Evolutionary conservation across 2,888 invertebrate genomes (phyloP), one percentile per base, ranked within the genome.

Genomic region (Sycophila texana): DNA sequence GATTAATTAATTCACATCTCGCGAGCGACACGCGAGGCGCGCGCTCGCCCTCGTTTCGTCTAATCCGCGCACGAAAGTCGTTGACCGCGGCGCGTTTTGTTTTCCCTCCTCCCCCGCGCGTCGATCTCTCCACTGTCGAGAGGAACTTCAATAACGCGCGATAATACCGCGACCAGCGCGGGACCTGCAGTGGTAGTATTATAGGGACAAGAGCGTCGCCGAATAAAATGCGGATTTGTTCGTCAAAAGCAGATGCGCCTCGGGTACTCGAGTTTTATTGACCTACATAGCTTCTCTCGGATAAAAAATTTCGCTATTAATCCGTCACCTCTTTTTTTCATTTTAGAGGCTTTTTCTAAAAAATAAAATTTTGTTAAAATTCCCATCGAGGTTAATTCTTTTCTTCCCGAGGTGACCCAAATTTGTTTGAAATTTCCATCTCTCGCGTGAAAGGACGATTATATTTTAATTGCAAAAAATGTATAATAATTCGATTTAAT

Each of bases 1-100:
- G 30, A 58, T 71, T 65, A 79, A 79, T 74, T 74, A 79, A 79
- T 79, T 74, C 70, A 49, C 51, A 67, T 66, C 57, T 57, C 51
- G n/a, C 39, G 53, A 4, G 39, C 16, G 53, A 61, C 49, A 47
- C 53, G 18, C 55, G 47, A 39, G 53, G 26, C 26, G 63, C 26
- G 63, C 22, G 14, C 26, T 26, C 49, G 61, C 30, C 47, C 60
- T 4, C 53, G 30, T 70, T 60, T 51, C 68, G 68, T 60, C 74
- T 71, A 74, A 74, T 74, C 71, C 74, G 49, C 57, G 39, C 63
- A 2, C 68, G 51, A 70, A 70, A 65, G 74, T 79, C 74, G 58
- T 65, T 74, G 79, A 70, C 79, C 74, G 70, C 74, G 39, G 30
- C 14, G 30, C 14, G 39, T 58, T 58, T 73, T n/a, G n/a, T 66